Base-by-base conservation (phyloP, 2,797 vertebrate species). In the Falco peregrinus region DNA sequence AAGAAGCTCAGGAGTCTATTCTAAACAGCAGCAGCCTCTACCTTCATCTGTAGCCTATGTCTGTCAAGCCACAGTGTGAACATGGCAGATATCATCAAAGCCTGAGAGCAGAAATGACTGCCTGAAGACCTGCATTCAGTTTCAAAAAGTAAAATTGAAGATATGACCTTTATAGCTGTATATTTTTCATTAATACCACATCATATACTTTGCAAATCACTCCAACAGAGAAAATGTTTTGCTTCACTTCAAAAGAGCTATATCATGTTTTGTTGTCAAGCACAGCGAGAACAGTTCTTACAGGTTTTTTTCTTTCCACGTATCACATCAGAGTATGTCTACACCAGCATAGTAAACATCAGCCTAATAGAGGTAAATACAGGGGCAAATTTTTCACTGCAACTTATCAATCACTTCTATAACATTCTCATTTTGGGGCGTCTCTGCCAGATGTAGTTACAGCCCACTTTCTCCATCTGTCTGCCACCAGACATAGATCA, bases 11-110 rank as follows among this genome's bases (percentile, higher is more conserved):
- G 31, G 70, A 77, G 65, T 39, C 4, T 71, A 3, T 37, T 76
- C n/a, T 53, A 39, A 54, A 43, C 10, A 70, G 14, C 4, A 56
- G 7, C 11, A 78, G 13, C 16, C 8, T 70, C 26, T 75, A 13
- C 31, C 5, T 82, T 91, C n/a, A 20, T 33, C 57, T 70, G 25
- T 63, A 59, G 11, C 28, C 29, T 63, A 3, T 35, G 8, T 74
- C 6, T 70, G 16, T 16, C 56, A 54, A 51, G 39, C 1, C n/a
- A 56, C 39, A 35, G 13, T 18, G 29, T 1, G 4, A 85, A 41
- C 0, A 0, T 19, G 9, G 5, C n/a, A 57, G 16, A 26, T 17
- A 75, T 31, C 18, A 11, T 2, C 11, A 4, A n/a, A 47, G 15
- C 11, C 56, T 41, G 37, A 69, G 15, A 59, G 33, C 21, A 68